Evolutionary conservation across 2,888 invertebrate species (phyloP).

Genomic region (Agrochola lychnidis): DNA sequence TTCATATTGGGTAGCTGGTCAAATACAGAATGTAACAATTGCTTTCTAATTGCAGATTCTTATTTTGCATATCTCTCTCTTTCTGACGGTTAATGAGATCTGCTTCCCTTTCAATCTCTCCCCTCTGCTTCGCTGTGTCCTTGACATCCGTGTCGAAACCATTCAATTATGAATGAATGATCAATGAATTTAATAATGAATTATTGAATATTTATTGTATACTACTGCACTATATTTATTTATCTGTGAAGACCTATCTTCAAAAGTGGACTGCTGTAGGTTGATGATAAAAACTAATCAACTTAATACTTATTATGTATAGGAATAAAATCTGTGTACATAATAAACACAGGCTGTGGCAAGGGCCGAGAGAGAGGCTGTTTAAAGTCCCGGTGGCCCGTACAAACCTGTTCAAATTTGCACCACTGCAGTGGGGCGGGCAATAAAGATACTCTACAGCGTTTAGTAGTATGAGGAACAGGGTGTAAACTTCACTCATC

Average conservation of each 20-base stretch:
- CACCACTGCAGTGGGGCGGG: too few relatives aligned
- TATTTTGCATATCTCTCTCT: neutral
- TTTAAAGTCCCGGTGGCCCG: too few relatives aligned
- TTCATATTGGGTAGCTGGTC: neutral
- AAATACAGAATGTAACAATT: neutral
- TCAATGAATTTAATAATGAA: neutral
- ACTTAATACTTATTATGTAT: too few relatives aligned
- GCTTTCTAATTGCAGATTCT: neutral
- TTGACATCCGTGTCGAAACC: neutral
- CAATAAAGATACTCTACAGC: too few relatives aligned
- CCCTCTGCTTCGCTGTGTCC: neutral
- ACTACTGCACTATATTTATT: neutral
- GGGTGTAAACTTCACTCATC: too few relatives aligned
- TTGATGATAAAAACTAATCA: neutral
- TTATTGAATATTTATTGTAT: neutral
- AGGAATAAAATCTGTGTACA: too few relatives aligned
- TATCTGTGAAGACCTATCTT: neutral
- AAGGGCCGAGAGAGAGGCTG: too few relatives aligned
- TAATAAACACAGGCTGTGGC: too few relatives aligned
- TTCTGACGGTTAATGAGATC: neutral
- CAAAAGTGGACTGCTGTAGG: neutral
- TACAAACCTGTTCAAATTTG: too few relatives aligned
- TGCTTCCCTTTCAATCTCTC: neutral
- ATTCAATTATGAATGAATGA: neutral
- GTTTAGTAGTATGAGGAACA: too few relatives aligned